Conservation (phyloP, 2,797 vertebrate species). For the Silurus aristotelis region DNA sequence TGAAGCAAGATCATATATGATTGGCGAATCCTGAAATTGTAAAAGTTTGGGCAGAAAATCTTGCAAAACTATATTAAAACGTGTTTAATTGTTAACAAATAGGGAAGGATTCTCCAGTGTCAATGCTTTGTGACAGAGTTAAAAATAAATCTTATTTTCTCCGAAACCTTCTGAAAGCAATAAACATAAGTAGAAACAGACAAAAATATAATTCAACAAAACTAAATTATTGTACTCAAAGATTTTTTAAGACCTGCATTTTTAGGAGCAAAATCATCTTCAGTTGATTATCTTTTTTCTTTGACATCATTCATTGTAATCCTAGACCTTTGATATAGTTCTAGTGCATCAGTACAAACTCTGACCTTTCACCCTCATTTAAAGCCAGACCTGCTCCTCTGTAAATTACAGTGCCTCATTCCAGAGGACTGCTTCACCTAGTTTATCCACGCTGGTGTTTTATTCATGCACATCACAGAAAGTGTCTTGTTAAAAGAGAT, state of each 20-base stretch:
- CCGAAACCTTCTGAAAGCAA: neutral
- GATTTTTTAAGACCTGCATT: neutral
- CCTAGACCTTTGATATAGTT: neutral
- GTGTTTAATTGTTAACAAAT: neutral
- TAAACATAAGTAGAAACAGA: neutral
- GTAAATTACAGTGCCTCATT: neutral
- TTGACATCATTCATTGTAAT: neutral
- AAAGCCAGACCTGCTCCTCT: neutral
- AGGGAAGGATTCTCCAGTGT: neutral
- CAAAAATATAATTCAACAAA: neutral
- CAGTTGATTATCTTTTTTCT: neutral
- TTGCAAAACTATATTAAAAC: neutral
- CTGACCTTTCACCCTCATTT: neutral
- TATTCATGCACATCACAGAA: conserved; percentile 35
- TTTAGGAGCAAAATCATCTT: neutral
- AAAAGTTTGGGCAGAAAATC: neutral
- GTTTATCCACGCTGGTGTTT: conserved; percentile 39
- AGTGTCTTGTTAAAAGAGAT: conserved; percentile 46
- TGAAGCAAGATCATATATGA: no score
- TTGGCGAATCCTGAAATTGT: neutral
- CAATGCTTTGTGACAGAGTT: neutral
- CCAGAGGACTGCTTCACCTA: conserved; percentile 23
- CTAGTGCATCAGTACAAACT: neutral
- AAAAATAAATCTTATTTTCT: no score
- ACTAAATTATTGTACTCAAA: no score